phyloP scores from a whole-genome alignment of 2,113 vertebrate genomes.

The Mastomys natalensis region DNA sequence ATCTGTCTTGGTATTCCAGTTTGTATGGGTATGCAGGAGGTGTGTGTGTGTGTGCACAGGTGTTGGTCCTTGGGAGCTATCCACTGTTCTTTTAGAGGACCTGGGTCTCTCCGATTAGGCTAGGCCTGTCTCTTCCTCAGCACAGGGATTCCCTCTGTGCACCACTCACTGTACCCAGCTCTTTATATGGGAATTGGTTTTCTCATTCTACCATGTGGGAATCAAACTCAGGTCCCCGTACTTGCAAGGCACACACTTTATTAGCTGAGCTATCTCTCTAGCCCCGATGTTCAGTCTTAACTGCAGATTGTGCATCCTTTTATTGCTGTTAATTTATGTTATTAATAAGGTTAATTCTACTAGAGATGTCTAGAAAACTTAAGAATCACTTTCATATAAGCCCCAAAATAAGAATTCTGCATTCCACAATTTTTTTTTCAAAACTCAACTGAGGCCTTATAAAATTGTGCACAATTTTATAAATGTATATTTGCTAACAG shows the following conservation, averaged over 20 bases:
- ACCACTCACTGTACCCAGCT: not conserved
- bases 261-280: not conserved
- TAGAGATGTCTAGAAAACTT: slow-evolving; percentile 28
- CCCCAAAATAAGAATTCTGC: slow-evolving; percentile 48
- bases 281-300: not conserved
- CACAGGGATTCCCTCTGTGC: too few species aligned
- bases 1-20: fast-evolving
- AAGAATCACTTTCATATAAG: not conserved
- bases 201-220: not conserved
- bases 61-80: not conserved
- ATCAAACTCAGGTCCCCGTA: too few species aligned
- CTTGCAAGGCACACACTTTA: not conserved
- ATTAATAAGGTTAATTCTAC: slow-evolving; percentile 59
- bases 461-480: slow-evolving; percentile 21
- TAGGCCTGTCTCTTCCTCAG: not conserved
- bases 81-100: not conserved
- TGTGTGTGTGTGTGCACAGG: not conserved
- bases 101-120: not conserved
- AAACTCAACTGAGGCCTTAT: slow-evolving; percentile 17
- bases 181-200: not conserved
- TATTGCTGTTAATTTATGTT: slow-evolving; percentile 53
- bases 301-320: not conserved
- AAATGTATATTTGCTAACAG: slow-evolving; percentile 1
- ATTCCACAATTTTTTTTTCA: not conserved
- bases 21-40: too few species aligned